Conservation (phyloP, 2,888 invertebrate genomes). For the Leistus spinibarbis region DNA sequence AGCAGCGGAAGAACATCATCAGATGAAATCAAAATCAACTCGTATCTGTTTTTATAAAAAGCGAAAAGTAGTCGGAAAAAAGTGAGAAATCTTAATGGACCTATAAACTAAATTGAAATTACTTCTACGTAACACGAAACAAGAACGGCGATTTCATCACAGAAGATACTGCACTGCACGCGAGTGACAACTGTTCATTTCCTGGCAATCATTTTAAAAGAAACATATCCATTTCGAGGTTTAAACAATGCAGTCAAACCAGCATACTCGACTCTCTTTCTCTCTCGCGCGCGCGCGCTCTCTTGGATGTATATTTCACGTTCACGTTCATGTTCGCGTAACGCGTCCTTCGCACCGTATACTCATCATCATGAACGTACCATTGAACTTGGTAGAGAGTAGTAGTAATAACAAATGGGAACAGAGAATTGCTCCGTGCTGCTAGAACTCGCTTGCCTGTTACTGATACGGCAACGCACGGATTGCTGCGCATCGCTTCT, state of each 20-base stretch:
- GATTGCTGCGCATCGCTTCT: not conserved
- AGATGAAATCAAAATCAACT: not conserved
- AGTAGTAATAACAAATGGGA: not conserved
- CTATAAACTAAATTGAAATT: conserved; percentile 21
- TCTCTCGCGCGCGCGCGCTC: not conserved
- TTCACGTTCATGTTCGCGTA: not conserved
- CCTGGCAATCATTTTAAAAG: not conserved
- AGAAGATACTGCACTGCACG: not conserved
- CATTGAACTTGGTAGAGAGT: not conserved
- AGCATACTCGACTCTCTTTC: not conserved
- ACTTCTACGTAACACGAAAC: conserved; percentile 6
- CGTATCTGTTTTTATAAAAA: not conserved
- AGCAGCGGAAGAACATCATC: not conserved
- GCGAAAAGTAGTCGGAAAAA: conserved; percentile 4
- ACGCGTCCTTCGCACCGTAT: not conserved
- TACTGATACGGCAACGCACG: not conserved
- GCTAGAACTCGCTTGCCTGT: not conserved
- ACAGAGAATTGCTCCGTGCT: not conserved
- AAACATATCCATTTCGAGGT: not conserved
- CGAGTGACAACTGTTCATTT: conserved; percentile 15
- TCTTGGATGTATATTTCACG: not conserved
- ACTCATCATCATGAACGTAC: not conserved
- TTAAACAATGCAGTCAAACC: conserved; percentile 6
- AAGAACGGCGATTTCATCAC: conserved; percentile 10
- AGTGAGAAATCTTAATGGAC: conserved; percentile 14